Percentiles rank a stretch among this genome's conserved stretches.
Conservation (phyloP, 64 coral and sea anemone species). For the Stichodactyla mertensii region DNA sequence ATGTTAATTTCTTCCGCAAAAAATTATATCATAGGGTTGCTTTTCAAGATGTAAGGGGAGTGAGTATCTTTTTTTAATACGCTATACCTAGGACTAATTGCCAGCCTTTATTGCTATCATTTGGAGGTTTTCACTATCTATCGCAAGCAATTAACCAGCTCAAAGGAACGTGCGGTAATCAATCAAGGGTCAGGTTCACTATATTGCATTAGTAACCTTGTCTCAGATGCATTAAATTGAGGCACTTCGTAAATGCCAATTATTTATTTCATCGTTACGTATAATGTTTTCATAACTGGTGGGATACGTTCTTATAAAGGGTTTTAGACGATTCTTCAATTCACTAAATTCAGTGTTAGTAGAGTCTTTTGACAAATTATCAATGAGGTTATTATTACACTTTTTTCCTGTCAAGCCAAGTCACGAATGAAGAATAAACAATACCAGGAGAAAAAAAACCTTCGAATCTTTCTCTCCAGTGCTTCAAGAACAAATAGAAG, state of each 20-base stretch:
- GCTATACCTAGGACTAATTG: background rate
- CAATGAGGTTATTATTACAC: background rate
- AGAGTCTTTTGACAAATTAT: background rate
- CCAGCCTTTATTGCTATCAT: background rate
- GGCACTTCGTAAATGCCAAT: background rate
- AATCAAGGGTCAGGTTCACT: background rate
- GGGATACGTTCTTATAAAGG: background rate
- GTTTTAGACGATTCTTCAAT: background rate
- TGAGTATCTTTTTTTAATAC: constrained; percentile 2
- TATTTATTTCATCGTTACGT: background rate
- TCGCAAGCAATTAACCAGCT: background rate
- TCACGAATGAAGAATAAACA: background rate
- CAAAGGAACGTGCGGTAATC: background rate
- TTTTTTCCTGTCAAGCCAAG: background rate
- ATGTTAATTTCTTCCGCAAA: background rate
- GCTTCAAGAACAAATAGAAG: background rate
- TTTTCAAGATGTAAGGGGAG: background rate
- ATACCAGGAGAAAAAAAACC: background rate
- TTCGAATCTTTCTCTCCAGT: no score
- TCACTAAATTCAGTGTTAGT: background rate
- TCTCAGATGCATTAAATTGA: background rate
- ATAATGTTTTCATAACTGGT: constrained; percentile 5
- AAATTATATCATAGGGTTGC: background rate
- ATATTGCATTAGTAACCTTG: background rate
- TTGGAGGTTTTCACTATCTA: constrained; percentile 5